These are phyloP conservation scores for Rhabditoides inermis DNA, from an alignment of 2,888 invertebrate species.

Conservation along the genomic window DNA sequence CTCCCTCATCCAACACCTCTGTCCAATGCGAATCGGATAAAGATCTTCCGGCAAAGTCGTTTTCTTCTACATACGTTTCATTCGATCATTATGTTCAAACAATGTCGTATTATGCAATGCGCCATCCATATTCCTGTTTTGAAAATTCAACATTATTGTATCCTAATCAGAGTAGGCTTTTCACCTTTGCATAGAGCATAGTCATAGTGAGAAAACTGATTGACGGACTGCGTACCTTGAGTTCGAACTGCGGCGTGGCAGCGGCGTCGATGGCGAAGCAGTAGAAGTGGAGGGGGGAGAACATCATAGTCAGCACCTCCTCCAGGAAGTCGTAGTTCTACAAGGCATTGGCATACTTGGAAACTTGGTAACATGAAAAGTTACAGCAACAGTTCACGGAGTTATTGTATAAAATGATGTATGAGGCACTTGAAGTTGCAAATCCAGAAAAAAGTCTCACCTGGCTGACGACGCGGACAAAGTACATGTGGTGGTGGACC, in stretches of 20 bases:
- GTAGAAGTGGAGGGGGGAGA: constrained; percentile 24
- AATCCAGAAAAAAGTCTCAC: no score
- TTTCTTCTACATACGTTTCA: background rate
- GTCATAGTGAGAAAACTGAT: no score
- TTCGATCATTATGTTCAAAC: background rate
- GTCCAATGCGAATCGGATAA: no score
- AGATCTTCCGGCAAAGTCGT: background rate
- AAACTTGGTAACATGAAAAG: background rate
- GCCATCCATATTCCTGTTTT: no score
- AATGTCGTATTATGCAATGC: background rate
- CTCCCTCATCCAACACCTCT: no score
- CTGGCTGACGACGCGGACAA: constrained; percentile 20
- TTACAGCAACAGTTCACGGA: background rate
- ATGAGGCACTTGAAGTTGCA: background rate
- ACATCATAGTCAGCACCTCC: constrained; percentile 23
- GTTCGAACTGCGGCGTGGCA: constrained; percentile 14
- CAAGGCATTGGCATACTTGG: background rate
- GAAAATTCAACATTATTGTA: no score
- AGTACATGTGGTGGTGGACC: constrained; percentile 21
- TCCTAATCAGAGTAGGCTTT: no score
- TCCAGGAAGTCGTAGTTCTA: constrained; percentile 25
- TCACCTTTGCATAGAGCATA: no score
- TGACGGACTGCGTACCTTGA: no score
- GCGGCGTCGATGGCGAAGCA: constrained; percentile 16
- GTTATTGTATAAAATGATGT: background rate